Percentiles rank a stretch among this genome's conserved stretches.
Evolutionary conservation across 2,113 vertebrate genomes (phyloP).

Genomic region (Phaethornis superciliosus): DNA sequence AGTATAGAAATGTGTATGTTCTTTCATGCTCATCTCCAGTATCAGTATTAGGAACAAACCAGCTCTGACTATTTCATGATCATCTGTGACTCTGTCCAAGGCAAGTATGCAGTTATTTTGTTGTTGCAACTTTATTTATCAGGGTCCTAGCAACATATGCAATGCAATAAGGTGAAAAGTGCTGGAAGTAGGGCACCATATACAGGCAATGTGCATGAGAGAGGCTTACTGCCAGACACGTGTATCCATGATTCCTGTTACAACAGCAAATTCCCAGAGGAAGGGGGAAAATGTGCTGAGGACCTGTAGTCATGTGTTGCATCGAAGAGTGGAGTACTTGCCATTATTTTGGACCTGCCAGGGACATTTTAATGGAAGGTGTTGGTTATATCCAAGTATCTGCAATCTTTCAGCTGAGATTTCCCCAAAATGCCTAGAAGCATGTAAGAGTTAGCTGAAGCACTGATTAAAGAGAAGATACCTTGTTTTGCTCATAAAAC

Average conservation of each 20-base stretch:
- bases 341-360: not conserved
- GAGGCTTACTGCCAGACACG: not conserved
- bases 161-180: not conserved
- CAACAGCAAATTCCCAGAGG: not conserved
- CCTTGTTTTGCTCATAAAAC: not conserved
- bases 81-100: fast-evolving
- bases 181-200: not conserved
- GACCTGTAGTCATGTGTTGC: not conserved
- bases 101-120: not conserved
- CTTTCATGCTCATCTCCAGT: not conserved
- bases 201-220: not conserved
- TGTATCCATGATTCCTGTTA: not conserved
- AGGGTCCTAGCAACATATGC: not conserved
- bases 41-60: not conserved
- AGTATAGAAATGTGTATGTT: not conserved
- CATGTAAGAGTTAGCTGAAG: not conserved
- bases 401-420: not conserved
- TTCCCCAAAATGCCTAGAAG: not conserved
- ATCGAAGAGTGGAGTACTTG: not conserved
- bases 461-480: not conserved
- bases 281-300: not conserved
- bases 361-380: not conserved
- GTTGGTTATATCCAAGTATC: not conserved
- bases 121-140: not conserved
- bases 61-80: not conserved